Evolutionary conservation across 2,888 invertebrate genomes (phyloP).

Genomic region (Macrophya annulata): DNA sequence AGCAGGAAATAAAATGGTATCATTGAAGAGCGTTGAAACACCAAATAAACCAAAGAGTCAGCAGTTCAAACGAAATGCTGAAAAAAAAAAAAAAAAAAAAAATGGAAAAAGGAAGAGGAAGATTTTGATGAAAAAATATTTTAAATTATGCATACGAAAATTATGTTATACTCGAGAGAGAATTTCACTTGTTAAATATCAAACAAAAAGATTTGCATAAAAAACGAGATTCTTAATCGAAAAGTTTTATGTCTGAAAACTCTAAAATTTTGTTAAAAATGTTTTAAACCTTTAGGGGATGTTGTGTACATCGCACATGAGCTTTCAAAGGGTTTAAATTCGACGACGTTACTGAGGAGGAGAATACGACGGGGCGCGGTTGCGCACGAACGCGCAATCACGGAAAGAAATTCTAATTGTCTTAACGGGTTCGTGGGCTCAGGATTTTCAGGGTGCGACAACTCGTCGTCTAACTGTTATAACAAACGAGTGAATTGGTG

Average conservation of each 20-base stretch:
- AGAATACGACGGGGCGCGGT: conserved; percentile 9
- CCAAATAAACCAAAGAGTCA: not conserved
- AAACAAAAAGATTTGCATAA: not conserved
- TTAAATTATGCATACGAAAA: not conserved
- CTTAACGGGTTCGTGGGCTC: conserved; percentile 8
- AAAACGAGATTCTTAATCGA: not conserved
- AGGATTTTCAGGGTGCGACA: not conserved
- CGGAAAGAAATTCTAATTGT: conserved; percentile 42
- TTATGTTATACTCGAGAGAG: not conserved
- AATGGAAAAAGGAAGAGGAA: not conserved
- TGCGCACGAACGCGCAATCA: conserved; percentile 35
- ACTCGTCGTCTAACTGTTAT: conserved; percentile 14
- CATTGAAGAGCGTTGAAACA: not conserved
- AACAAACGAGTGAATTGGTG: not conserved
- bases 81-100: not conserved
- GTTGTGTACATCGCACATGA: not conserved
- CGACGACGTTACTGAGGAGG: not conserved
- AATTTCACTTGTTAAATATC: not conserved
- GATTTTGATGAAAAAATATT: not conserved
- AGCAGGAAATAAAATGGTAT: not conserved
- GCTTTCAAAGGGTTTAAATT: not conserved
- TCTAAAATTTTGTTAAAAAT: not conserved
- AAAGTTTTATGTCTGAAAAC: not conserved
- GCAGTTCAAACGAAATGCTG: not conserved
- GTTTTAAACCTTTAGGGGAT: not conserved